Evolutionary conservation across 2,113 vertebrate species (phyloP), one percentile per base, ranked within the genome.

Genomic region (Cariama cristata): DNA sequence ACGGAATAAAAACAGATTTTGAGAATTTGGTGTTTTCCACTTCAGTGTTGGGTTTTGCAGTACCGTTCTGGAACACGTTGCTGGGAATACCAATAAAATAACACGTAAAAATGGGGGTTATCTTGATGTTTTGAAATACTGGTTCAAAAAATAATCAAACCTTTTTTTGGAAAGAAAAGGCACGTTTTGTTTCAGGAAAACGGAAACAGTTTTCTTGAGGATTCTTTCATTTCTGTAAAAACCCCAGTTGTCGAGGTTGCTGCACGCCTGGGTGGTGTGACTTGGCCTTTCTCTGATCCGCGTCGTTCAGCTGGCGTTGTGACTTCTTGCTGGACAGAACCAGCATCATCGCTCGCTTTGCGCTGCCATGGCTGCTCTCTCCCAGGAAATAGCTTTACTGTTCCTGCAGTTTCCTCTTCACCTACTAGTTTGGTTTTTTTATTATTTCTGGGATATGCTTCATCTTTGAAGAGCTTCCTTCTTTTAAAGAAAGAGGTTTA

Each of bases 181-280:
- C 5, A 10, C 3, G 0, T 19, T 79, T 90, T 76, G 52, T 71
- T 60, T 53, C 32, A 56, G 75, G 64, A 62, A 64, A 66, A 77
- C 27, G n/a, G 50, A 35, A 38, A 24, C 6, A 7, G 33, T 67
- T 93, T 66, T 20, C 3, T 55, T 64, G 58, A 59, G 26, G 33
- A 23, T 55, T 52, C n/a, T 81, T 27, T 88, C 2, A 5, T 18
- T 73, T 74, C 28, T 49, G 14, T 74, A 2, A 45, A 66, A 40
- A 2, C 0, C 24, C 7, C 11, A 1, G 20, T 16, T 84, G 49
- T 26, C 0, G 1, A 69, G 44, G 30, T 50, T 82, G 66, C 66
- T 88, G 47, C 19, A 4, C 0, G 4, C 1, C 1, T 32, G 38
- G 17, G 6, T 32, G 45, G 5, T n/a, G 32, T 19, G 47, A 8